Conservation (phyloP, 2,113 vertebrate species). For the Myrmecobius fasciatus region DNA sequence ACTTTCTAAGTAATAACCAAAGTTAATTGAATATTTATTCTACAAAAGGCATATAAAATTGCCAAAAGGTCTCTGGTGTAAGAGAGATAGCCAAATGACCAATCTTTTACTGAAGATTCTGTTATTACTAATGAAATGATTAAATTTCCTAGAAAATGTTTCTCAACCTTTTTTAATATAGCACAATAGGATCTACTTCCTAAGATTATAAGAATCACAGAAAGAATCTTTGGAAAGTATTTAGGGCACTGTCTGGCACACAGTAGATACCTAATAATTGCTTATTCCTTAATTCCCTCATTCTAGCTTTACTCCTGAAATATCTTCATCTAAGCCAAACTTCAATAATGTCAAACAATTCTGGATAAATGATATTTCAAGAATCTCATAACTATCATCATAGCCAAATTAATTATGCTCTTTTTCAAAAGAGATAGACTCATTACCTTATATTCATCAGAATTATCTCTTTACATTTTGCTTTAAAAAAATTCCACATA, state of each 20-base stretch:
- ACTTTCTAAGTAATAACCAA: too few species aligned
- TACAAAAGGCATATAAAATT: too few species aligned
- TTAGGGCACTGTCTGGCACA: neutral
- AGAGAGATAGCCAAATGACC: too few species aligned
- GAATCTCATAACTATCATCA: constrained; percentile 4
- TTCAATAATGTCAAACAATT: neutral
- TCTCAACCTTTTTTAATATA: too few species aligned
- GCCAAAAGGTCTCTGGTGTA: too few species aligned
- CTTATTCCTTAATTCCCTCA: neutral
- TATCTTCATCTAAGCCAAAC: neutral
- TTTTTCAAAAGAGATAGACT: neutral
- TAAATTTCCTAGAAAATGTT: too few species aligned
- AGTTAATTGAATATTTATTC: too few species aligned
- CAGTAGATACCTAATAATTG: neutral
- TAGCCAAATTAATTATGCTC: neutral
- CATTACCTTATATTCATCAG: neutral
- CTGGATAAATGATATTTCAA: constrained; percentile 12
- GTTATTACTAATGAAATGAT: too few species aligned
- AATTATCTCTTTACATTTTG: neutral
- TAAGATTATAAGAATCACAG: neutral
- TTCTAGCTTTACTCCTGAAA: constrained; percentile 12
- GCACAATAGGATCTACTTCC: neutral
- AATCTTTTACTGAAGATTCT: too few species aligned
- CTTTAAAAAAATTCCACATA: constrained; percentile 10
- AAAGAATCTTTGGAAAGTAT: neutral